Evolutionary conservation across 2,888 invertebrate genomes (phyloP), one percentile per base, ranked within the genome.

Genomic region (Cheilosia variabilis): DNA sequence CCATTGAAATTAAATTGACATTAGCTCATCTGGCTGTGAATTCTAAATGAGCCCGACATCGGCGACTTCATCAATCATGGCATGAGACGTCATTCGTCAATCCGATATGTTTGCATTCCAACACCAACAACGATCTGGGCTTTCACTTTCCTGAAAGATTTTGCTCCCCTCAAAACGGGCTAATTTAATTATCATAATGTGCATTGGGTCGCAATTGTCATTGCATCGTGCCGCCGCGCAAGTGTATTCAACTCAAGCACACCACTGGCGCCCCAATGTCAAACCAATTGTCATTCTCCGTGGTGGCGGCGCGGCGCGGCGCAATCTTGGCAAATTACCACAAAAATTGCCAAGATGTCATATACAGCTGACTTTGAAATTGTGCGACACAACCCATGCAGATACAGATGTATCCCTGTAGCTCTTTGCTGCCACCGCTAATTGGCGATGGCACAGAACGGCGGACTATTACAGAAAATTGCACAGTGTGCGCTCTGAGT

Each of bases 351-450:
- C 6, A 31, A 68, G 17, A 10, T 41, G 43, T 47, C 57, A 37
- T 17, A 37, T 52, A 17, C 47, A 15, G 62, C 53, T 69, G 68
- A 79, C 78, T 75, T 79, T 84, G 80, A 80, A 79, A 71, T 65
- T 69, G n/a, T 53, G 73, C 69, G 63, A 52, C 63, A 72, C 24
- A 34, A 27, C n/a, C 19, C 62, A 55, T 37, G 3, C 1, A 10
- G 34, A 34, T 34, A 10, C 34, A 37, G 37, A 37, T 13, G 37
- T 4, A 15, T 45, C 43, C 37, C 3, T 24, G 45, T 47, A n/a
- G 5, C 7, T 45, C 68, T 77, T 45, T 77, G 69, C 34, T 22
- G 50, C 34, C 3, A 27, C 60, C 50, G 58, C 65, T 66, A 52
- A 65, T 80, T 73, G 53, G 47, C 55, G 34, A 17, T 53, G 60